Evolutionary conservation across 1,140 invertebrate genomes (phyloP), one percentile per base, ranked within the genome.

Genomic region (Eriosoma lanigerum): DNA sequence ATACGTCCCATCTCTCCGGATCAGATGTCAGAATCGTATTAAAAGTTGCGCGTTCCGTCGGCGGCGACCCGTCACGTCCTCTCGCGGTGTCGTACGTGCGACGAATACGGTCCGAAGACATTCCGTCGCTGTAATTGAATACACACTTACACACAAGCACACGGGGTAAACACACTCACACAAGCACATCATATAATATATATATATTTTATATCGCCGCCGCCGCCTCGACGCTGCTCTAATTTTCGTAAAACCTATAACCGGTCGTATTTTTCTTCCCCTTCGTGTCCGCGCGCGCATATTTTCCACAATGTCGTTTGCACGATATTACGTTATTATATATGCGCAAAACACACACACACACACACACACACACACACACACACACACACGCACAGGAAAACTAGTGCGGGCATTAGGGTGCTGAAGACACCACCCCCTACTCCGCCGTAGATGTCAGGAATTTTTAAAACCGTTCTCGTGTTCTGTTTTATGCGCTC

Each of bases 21-120:
- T 78, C 75, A 62, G 56, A 78, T 78, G 75, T 78, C 75, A 32
- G 75, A 60, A 78, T 78, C 75, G 44, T 60, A 78, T 78, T 78
- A 78, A 62, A 60, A 62, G 54, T 60, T 60, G 72, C 52, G 29
- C 72, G 72, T 58, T 44, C 29, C 21, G 21, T 58, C 32, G 32
- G 32, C 52, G 54, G 56, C 54, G 54, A 38, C 32, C 56, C 44
- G 75, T 78, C 75, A 78, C 75, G 75, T 78, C 26, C 19, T 24
- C 21, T 38, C 38, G 56, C 56, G 75, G 32, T 62, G 38, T 32
- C 15, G 75, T 60, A 78, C 75, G 75, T 78, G 75, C 21, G 17
- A 46, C 3, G 75, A 78, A 78, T 78, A 78, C 75, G 15, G 38
- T 24, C 56, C 0, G 52, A 78, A 78, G 38, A 78, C n/a, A 48